These are phyloP conservation scores for Sthenelais limicola DNA, from an alignment of 2,888 invertebrate genomes.

Conservation along the genomic window DNA sequence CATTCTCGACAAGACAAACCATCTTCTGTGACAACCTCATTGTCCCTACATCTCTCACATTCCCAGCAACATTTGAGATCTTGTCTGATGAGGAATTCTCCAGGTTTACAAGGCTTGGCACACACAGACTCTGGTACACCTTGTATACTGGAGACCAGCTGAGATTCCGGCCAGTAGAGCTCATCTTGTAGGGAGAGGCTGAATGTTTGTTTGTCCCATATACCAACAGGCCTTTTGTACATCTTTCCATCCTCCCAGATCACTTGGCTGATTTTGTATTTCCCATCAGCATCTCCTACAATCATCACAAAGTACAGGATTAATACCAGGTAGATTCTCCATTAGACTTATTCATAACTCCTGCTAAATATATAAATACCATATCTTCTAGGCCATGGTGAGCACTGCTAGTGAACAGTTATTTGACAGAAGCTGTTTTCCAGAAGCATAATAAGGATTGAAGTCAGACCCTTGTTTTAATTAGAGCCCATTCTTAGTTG, in stretches of 20 bases:
- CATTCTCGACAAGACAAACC: conserved; percentile 50
- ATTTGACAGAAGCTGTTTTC: too few species aligned
- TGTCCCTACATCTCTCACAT: conserved; percentile 54
- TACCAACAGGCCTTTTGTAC: conserved; percentile 40
- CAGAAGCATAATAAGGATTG: too few species aligned
- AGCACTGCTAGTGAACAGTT: too few species aligned
- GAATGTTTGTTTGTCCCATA: conserved; percentile 46
- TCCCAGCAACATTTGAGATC: conserved; percentile 57
- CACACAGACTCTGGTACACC: conserved; percentile 48
- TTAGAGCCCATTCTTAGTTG: too few species aligned
- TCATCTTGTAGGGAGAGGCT: conserved; percentile 2
- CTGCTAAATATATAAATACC: too few species aligned
- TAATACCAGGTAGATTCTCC: too few species aligned
- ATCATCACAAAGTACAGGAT: too few species aligned
- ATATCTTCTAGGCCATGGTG: too few species aligned
- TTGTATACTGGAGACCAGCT: not conserved
- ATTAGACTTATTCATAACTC: too few species aligned
- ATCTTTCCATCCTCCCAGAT: not conserved
- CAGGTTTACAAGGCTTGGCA: conserved; percentile 51
- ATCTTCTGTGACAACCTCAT: conserved; percentile 49
- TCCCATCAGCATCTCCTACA: conserved; percentile 49
- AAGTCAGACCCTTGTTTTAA: too few species aligned
- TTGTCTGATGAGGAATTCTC: conserved; percentile 49
- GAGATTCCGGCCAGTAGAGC: conserved; percentile 31
- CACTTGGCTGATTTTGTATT: conserved; percentile 46